Evolutionary conservation across 2,888 invertebrate genomes (phyloP), one percentile per base, ranked within the genome.

Genomic region (Dinocampus coccinellae): DNA sequence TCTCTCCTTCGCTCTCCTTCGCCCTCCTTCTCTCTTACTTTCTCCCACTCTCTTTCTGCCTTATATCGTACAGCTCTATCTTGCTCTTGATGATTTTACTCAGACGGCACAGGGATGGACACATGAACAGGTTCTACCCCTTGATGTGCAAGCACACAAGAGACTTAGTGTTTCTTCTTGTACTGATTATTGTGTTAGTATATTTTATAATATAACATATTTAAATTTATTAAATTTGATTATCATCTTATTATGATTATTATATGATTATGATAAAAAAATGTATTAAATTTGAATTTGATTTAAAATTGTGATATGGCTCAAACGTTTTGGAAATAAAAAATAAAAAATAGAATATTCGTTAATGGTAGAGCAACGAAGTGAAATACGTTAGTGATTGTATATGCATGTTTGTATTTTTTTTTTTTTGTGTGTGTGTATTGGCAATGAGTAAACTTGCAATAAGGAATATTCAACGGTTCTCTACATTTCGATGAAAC

Each of bases 41-140:
- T 72, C 72, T 70, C 73, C 70, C 75, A 76, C 75, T 72, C 68
- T 57, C 71, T 72, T 72, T 73, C 68, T 75, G 60, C 66, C 60
- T 60, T 39, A 53, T n/a, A 4, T 39, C 22, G 20, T 34, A 39
- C 70, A 58, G 42, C 71, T 76, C 82, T 63, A 42, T 63, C 26
- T 22, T 24, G 39, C 39, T 81, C 83, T 85, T 85, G 85, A 86
- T 85, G 83, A 85, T 81, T 83, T 79, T 78, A 79, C 78, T 80
- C 69, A 79, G 79, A 76, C 74, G 77, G 69, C 72, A 69, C 67
- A 61, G 61, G 66, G 71, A 36, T 69, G 62, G 60, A 60, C 76
- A 77, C 79, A 81, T 82, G 83, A 82, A 81, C 81, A 77, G 74
- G 70, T 63, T 53, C 70, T 61, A 71, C 34, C 57, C 39, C 64